Conservation (phyloP, 2,888 invertebrate species). For the Drosophila fulvimacula region DNA sequence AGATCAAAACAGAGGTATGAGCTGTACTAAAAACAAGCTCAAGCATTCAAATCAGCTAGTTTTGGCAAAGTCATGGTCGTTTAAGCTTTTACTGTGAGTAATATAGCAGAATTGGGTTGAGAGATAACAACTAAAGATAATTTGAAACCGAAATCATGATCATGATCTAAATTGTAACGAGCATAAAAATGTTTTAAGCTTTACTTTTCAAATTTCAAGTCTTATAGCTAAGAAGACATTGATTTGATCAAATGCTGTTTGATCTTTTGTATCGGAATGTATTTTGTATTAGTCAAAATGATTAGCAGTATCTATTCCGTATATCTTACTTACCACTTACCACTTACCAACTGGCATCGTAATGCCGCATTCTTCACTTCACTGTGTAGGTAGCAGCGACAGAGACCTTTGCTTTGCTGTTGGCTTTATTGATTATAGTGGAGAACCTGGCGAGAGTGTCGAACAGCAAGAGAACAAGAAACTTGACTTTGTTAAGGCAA, state of each 20-base stretch:
- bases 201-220: neutral
- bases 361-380: constrained; percentile 24
- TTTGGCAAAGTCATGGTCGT: neutral
- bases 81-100: neutral
- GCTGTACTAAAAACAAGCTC: neutral
- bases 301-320: constrained; percentile 1
- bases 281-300: neutral
- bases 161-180: neutral
- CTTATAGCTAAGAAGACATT: neutral
- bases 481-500: constrained; percentile 20
- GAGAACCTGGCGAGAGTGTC: constrained; percentile 30
- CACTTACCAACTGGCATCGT: neutral
- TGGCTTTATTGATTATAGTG: constrained; percentile 47
- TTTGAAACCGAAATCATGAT: neutral
- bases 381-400: constrained; percentile 20
- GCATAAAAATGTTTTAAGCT: neutral
- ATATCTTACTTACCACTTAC: too few relatives aligned
- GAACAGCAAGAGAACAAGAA: constrained; percentile 27
- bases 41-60: neutral
- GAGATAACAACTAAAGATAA: neutral
- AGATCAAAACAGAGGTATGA: constrained; percentile 7
- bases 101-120: too few relatives aligned
- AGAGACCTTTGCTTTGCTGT: constrained; percentile 24
- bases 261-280: neutral
- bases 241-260: neutral